Percentiles rank a stretch among this genome's conserved stretches.
These are phyloP conservation scores for Lepas anatifera DNA, from an alignment of 2,888 invertebrate species.

Conservation along the genomic window DNA sequence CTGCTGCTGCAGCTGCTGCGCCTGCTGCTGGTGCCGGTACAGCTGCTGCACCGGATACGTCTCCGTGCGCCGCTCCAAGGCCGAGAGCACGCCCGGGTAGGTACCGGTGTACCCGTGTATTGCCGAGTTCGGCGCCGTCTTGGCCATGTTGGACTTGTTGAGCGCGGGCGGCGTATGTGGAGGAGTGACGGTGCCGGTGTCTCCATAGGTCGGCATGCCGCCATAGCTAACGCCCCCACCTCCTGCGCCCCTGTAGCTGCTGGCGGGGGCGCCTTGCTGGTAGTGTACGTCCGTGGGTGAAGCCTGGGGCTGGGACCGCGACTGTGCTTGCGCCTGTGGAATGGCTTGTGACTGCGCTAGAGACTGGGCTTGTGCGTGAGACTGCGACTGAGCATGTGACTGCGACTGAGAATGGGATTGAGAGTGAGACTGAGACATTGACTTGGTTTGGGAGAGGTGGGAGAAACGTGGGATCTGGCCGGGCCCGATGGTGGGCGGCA, in stretches of 20 bases:
- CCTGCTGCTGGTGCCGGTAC: no score
- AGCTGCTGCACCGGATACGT: no score
- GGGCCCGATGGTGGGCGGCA: constrained; percentile 23
- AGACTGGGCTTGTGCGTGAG: background rate
- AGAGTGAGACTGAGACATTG: background rate
- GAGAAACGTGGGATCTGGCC: constrained; percentile 21
- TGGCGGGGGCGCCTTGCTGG: background rate
- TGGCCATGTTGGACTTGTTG: no score
- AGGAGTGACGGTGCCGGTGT: constrained; percentile 75
- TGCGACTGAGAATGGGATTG: background rate
- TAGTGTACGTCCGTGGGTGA: background rate
- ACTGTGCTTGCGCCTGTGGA: background rate
- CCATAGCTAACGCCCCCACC: background rate
- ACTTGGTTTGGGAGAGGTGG: constrained; percentile 9
- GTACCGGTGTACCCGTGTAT: no score
- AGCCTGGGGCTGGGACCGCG: background rate
- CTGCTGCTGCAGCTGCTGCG: no score
- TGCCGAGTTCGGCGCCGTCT: no score
- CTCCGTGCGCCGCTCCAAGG: no score
- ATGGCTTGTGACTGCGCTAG: background rate
- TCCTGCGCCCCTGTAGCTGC: background rate
- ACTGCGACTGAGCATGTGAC: background rate
- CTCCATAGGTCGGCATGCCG: constrained; percentile 30
- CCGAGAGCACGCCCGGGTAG: no score
- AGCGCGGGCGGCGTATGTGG: constrained; percentile 71